Base-by-base conservation (phyloP, 2,888 invertebrate genomes). In the Eupithecia pulchellata region DNA sequence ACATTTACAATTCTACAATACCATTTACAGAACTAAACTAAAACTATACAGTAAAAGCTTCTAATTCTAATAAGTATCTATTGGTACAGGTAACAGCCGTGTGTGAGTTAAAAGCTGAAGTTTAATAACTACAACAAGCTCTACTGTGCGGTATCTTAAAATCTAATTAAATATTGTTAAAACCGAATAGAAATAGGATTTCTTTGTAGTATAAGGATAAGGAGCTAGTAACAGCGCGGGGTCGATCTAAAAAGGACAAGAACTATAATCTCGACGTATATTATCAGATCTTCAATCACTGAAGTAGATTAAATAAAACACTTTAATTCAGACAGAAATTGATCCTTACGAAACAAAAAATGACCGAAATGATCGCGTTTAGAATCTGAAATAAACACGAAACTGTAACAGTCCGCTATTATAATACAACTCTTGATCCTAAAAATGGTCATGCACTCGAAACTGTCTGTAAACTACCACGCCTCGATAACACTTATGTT, bases 81-180 rank as follows among this genome's bases (percentile, higher is more conserved):
- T 25, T 11, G 20, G 52, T 52, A 25, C 14, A 57, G 29, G 14
- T 29, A 57, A 29, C 29, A 57, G 27, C 9, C 27, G 17, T 55
- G 14, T 55, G 55, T 17, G 57, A 57, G 17, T 29, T 27, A 29
- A 29, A 57, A 57, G 57, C 57, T 57, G 57, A 29, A 57, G 1
- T 57, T 57, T 29, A 57, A 29, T 57, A 29, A 57, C 27, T 57
- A 29, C 57, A 2, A 57, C 9, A 57, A 57, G 29, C 57, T 57
- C 29, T 17, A 17, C 57, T 29, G 29, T 27, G 57, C 57, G 6
- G 29, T 11, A 8, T 4, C 17, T 14, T 29, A 57, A 17, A 57
- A 29, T 29, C 17, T 3, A 1, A 39, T n/a, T 6, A 5, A n/a
- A n/a, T n/a, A 39, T 34, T 34, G 1, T 34, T 34, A 1, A 34